Evolutionary conservation across 1,140 invertebrate genomes (phyloP).

Genomic region (Myzus persicae): DNA sequence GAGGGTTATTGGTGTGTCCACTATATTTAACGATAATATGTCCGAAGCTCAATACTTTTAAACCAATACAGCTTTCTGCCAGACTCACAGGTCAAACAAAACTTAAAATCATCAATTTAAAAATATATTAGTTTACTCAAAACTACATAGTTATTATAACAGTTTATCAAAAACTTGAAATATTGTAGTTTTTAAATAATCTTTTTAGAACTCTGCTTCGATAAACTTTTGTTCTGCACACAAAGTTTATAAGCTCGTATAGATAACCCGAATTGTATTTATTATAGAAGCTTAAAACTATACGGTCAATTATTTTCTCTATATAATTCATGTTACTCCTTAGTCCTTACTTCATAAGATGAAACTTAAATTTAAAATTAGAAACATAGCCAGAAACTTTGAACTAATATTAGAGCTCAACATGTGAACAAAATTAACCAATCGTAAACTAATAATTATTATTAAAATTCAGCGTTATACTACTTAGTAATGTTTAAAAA

Average conservation of each 20-base stretch:
- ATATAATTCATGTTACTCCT: conserved; percentile 17
- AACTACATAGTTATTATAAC: background rate
- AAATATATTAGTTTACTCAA: background rate
- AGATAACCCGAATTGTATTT: conserved; percentile 29
- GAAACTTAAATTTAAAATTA: conserved; percentile 15
- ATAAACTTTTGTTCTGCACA: conserved; percentile 7
- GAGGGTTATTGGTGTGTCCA: background rate
- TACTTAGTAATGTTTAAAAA: no score
- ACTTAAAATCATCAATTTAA: background rate
- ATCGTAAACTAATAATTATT: background rate
- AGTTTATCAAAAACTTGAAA: background rate
- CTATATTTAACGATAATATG: background rate
- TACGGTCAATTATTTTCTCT: conserved; percentile 13
- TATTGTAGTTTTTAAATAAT: conserved; percentile 25
- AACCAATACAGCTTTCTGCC: background rate
- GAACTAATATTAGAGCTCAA: background rate
- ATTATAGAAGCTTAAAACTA: conserved; percentile 30
- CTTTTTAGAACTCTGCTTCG: background rate
- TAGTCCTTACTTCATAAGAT: background rate
- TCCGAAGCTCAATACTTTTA: background rate
- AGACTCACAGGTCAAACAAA: background rate
- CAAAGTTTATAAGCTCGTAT: conserved; percentile 2
- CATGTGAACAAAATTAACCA: background rate
- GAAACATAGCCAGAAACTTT: background rate
- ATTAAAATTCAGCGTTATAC: background rate